Percentiles rank a stretch among this genome's conserved stretches.
Conservation (phyloP, 2,888 invertebrate species). For the Actias luna region DNA sequence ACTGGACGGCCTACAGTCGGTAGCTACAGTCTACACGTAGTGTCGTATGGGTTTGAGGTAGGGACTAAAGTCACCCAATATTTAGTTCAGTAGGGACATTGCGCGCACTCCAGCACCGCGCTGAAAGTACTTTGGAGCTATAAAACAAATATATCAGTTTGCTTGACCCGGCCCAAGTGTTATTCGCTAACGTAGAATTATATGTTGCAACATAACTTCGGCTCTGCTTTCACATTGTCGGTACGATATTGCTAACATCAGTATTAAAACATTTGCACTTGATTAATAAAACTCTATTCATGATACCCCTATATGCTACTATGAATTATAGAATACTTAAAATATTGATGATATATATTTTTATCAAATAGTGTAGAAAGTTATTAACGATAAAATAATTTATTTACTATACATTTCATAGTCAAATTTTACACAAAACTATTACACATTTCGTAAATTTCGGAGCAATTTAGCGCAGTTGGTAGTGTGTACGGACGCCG, state of each 20-base stretch:
- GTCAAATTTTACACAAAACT: no score
- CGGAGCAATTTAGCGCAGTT: no score
- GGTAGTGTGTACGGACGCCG: no score
- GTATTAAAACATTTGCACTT: neutral
- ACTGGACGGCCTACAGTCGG: conserved; percentile 27
- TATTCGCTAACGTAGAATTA: conserved; percentile 34
- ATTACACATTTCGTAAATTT: no score
- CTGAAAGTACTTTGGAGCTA: conserved; percentile 15
- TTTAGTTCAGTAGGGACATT: conserved; percentile 28
- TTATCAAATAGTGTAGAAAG: no score
- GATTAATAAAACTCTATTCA: neutral
- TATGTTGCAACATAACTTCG: conserved; percentile 23
- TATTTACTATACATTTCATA: no score
- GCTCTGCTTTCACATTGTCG: conserved; percentile 16
- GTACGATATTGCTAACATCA: conserved; percentile 9
- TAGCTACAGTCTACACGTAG: conserved; percentile 26
- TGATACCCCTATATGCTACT: no score
- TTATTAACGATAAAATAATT: no score
- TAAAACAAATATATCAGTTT: conserved; percentile 38
- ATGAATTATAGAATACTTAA: no score
- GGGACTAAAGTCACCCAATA: conserved; percentile 29
- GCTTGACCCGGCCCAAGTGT: conserved; percentile 27
- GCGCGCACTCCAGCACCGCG: conserved; percentile 20
- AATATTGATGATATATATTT: no score
- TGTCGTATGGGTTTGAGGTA: conserved; percentile 25